A percentile compares a stretch with the other conserved stretches of the same genome.
phyloP scores from a whole-genome alignment of 1,140 invertebrate genomes.

The Callitettix versicolor region DNA sequence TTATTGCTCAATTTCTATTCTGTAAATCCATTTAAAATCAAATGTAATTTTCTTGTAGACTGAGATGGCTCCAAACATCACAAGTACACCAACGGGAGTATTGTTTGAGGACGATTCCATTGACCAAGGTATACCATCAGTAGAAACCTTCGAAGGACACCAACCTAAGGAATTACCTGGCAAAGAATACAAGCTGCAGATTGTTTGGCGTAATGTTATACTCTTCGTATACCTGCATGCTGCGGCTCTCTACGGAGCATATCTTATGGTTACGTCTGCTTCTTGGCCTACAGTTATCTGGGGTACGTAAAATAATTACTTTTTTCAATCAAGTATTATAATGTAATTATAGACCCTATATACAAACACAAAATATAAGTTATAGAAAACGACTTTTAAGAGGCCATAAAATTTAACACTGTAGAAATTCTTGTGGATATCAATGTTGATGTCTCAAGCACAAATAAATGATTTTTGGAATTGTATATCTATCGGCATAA shows the following conservation, averaged over 20 bases:
- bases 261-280: slow-evolving; percentile 65
- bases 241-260: slow-evolving; percentile 74
- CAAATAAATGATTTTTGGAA: no score
- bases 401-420: no score
- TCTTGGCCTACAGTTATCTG: slow-evolving; percentile 64
- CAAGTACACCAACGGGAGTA: slow-evolving; percentile 46
- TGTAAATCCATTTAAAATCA: no score
- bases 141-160: slow-evolving; percentile 15
- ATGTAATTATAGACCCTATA: no score
- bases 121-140: slow-evolving; percentile 9
- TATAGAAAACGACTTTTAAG: not conserved
- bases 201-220: slow-evolving; percentile 90
- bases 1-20: no score
- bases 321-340: no score
- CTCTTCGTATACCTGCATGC: slow-evolving; percentile 78
- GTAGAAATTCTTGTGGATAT: no score
- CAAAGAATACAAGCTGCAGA: slow-evolving; percentile 35
- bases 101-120: slow-evolving; percentile 47
- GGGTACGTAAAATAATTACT: slow-evolving; percentile 54
- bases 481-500: no score
- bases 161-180: slow-evolving; percentile 2
- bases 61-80: slow-evolving; percentile 48
- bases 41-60: no score
- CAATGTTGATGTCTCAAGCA: no score
- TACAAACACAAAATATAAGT: not conserved